Evolutionary conservation across 2,113 vertebrate genomes (phyloP).

Genomic region (Anoplopoma fimbria): DNA sequence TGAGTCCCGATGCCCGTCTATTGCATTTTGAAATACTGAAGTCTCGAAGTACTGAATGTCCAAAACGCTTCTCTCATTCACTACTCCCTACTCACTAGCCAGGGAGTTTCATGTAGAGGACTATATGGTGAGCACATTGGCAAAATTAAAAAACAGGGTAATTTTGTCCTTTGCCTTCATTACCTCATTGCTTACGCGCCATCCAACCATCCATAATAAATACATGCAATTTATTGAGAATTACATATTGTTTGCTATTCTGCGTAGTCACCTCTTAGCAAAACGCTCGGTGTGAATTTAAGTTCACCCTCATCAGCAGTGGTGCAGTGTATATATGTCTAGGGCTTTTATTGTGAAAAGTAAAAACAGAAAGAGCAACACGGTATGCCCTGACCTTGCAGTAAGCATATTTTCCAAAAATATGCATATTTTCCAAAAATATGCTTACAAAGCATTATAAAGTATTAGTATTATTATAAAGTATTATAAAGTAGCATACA

Average conservation of each 20-base stretch:
- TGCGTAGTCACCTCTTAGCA: background rate
- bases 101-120: background rate
- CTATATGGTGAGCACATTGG: background rate
- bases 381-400: too few relatives aligned
- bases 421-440: too few relatives aligned
- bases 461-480: too few relatives aligned
- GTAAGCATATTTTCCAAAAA: too few relatives aligned
- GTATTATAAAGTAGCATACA: too few relatives aligned
- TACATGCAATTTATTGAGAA: background rate
- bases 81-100: background rate
- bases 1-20: too few relatives aligned
- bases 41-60: background rate
- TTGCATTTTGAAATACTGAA: background rate
- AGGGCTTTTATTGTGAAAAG: background rate
- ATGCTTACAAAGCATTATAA: too few relatives aligned
- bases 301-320: background rate
- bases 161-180: too few relatives aligned
- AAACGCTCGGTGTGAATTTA: background rate
- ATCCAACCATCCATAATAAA: background rate
- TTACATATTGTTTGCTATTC: background rate
- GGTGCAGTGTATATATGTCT: background rate
- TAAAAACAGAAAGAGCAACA: background rate
- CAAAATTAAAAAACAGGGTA: background rate
- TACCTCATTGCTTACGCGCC: background rate
- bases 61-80: background rate